Evolutionary conservation across 2,888 invertebrate species (phyloP), one percentile per base, ranked within the genome.

Genomic region (Antheraea assamensis): DNA sequence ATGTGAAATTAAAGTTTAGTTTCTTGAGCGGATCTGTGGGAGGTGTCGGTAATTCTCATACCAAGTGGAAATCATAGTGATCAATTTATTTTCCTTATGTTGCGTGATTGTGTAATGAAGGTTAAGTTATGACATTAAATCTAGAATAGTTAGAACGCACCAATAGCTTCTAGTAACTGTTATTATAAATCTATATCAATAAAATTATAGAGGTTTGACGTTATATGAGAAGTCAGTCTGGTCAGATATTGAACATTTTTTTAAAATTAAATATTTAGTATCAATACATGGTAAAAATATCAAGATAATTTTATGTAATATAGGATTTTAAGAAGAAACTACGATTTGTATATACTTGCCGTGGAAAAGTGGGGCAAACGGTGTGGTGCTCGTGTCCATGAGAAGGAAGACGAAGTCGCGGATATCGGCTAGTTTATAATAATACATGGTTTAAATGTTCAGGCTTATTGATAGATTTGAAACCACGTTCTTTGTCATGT

Each of bases 1-100:
- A 71, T 49, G 47, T 58, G 24, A 71, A 71, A 58, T 58, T 24
- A 24, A 58, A 24, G 35, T 42, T 58, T n/a, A n/a, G 4, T 47
- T 71, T 31, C 52, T 55, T 30, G 17, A 4, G 30, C 17, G 17
- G 27, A 27, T 61, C 61, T 17, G 27, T 27, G 15, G n/a, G 4
- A 27, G 0, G 27, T 30, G 3, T 64, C 61, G 21, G 17, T 30
- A 64, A 64, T 64, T 64, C 17, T 64, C 4, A 64, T 27, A 30
- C 30, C 4, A 30, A 64, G 17, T 64, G 15, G 21, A 21, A 8
- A 52, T n/a, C n/a, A 55, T n/a, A 55, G 52, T n/a, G n/a, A n/a
- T 55, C 7, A 55, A n/a, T n/a, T 52, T 19, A 19, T 52, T 19
- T n/a, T 19, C 52, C 52, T 49, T 49, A 19, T 52, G 52, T 52